phyloP scores from a whole-genome alignment of 23 tunicate species.

The Styela plicata region DNA sequence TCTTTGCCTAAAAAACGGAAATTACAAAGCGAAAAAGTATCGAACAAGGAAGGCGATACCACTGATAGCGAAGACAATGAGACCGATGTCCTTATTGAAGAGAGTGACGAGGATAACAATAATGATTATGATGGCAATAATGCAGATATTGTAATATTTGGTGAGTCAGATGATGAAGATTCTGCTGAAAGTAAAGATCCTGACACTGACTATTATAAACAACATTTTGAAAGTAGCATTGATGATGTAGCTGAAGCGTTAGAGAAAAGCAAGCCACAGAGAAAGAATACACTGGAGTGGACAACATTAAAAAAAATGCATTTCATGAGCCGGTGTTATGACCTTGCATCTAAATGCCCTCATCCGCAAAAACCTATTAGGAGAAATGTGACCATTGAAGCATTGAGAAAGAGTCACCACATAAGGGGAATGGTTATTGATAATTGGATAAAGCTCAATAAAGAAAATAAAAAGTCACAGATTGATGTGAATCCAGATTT shows the following conservation, averaged over 20 bases:
- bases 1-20: not conserved
- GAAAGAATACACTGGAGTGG: slow-evolving; percentile 10
- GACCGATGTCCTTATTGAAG: not conserved
- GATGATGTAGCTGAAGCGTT: not conserved
- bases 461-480: not conserved
- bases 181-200: not conserved
- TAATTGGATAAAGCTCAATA: slow-evolving; percentile 11
- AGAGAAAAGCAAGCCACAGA: slow-evolving; percentile 7
- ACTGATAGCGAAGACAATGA: not conserved
- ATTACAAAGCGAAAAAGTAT: not conserved
- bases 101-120: not conserved
- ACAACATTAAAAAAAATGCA: not conserved
- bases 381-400: not conserved
- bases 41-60: not conserved
- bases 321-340: not conserved
- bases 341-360: not conserved
- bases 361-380: not conserved
- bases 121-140: not conserved
- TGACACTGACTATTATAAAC: slow-evolving; percentile 12
- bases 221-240: not conserved
- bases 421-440: slow-evolving; percentile 11
- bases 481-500: not conserved
- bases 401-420: not conserved
- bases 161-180: slow-evolving; percentile 35
- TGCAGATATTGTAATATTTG: slow-evolving; percentile 1